Evolutionary conservation across 2,113 vertebrate genomes (phyloP).

Genomic region (Bubalus kerabau): DNA sequence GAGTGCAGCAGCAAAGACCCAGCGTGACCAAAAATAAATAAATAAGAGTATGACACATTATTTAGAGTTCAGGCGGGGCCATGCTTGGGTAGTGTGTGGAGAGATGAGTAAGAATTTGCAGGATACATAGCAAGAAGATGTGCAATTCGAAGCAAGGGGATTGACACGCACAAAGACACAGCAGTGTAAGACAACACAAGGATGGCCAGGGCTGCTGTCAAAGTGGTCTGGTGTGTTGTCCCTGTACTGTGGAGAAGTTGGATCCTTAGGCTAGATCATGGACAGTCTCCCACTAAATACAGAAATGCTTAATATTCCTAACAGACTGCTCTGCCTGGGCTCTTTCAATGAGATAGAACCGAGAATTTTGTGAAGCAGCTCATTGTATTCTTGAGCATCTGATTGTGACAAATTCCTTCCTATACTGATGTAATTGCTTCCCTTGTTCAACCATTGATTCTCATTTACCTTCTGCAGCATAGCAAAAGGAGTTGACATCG

Average conservation of each 20-base stretch:
- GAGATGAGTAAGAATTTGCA: not conserved
- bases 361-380: not conserved
- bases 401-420: slow-evolving; percentile 14
- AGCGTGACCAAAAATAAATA: not conserved
- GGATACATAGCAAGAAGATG: not conserved
- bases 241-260: not conserved
- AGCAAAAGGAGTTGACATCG: not conserved
- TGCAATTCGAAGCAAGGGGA: not conserved
- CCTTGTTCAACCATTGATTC: not conserved
- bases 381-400: not conserved
- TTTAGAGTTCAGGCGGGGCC: not conserved
- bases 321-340: not conserved
- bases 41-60: not conserved
- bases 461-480: not conserved
- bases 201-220: not conserved
- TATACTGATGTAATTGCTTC: not conserved
- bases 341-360: not conserved
- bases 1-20: not conserved
- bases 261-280: not conserved
- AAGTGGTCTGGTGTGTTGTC: not conserved
- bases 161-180: not conserved
- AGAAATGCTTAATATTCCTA: not conserved
- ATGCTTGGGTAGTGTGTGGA: not conserved
- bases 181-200: not conserved
- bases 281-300: not conserved